Percentiles rank a stretch among this genome's conserved stretches.
Evolutionary conservation across 2,888 invertebrate genomes (phyloP).

Genomic region (Argyresthia goedartella): DNA sequence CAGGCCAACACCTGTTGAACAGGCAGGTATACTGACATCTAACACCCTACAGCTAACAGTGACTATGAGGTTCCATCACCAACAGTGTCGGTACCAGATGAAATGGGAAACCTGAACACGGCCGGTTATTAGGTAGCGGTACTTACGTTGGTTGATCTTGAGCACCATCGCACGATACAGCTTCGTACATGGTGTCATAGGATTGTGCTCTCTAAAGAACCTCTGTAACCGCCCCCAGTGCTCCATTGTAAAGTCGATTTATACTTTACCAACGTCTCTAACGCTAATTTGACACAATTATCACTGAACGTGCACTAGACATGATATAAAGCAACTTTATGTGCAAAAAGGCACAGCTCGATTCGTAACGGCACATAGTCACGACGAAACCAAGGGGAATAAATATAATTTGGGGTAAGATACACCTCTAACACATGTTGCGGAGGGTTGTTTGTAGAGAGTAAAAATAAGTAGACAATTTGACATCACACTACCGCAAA

Average conservation of each 20-base stretch:
- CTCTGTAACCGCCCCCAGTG: constrained; percentile 21
- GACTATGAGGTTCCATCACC: too few relatives aligned
- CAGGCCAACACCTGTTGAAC: background rate
- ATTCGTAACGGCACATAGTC: background rate
- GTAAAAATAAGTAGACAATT: constrained; percentile 25
- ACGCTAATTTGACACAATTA: constrained; percentile 67
- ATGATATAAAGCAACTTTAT: background rate
- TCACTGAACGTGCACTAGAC: constrained; percentile 32
- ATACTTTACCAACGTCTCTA: constrained; percentile 9
- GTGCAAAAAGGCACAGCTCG: background rate
- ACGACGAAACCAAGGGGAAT: background rate
- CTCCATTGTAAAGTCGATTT: background rate
- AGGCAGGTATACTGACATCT: background rate
- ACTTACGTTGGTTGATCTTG: constrained; percentile 61
- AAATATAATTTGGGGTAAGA: too few relatives aligned
- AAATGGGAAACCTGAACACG: too few relatives aligned
- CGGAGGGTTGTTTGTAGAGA: background rate
- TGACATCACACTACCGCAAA: constrained; percentile 44
- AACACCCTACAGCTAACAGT: background rate
- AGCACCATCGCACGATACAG: constrained; percentile 61
- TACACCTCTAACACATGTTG: too few relatives aligned
- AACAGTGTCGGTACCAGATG: too few relatives aligned
- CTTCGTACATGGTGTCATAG: constrained; percentile 55
- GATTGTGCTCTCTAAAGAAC: constrained; percentile 37
- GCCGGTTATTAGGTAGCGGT: background rate